Conservation (phyloP, 2,888 invertebrate species). For the Pseudeuparius sepicola region DNA sequence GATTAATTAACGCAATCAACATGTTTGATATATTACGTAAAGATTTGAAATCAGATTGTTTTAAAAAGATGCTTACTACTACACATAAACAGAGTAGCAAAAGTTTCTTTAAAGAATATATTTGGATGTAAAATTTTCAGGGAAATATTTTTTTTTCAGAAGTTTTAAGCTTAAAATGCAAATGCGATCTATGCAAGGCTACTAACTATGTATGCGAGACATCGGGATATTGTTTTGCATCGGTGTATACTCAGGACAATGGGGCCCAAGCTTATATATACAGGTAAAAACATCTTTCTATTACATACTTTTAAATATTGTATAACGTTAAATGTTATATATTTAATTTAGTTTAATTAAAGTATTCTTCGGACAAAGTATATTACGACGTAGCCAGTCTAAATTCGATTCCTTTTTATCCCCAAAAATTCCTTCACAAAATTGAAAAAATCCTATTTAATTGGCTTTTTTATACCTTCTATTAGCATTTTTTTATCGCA, state of each 20-base stretch:
- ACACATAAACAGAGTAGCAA: no score
- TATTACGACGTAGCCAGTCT: neutral
- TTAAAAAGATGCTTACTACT: no score
- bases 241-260: slow-evolving; percentile 33
- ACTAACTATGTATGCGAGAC: slow-evolving; percentile 77
- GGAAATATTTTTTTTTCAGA: slow-evolving; percentile 50
- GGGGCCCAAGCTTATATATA: slow-evolving; percentile 56
- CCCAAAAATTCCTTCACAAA: no score
- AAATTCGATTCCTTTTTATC: no score
- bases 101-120: no score
- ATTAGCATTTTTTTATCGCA: no score
- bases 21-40: no score
- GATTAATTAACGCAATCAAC: no score
- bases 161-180: slow-evolving; percentile 55
- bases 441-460: no score
- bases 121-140: no score
- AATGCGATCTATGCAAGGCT: slow-evolving; percentile 68
- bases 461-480: no score
- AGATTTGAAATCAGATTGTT: no score
- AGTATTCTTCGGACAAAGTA: neutral
- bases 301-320: slow-evolving; percentile 3
- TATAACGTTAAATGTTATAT: neutral
- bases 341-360: slow-evolving; percentile 7
- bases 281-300: slow-evolving; percentile 51
- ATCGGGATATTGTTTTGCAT: slow-evolving; percentile 78